Percentiles rank a stretch among this genome's conserved stretches.
These are phyloP conservation scores for Drosophila bipectinata DNA, from an alignment of 1,140 invertebrate genomes.

Conservation along the genomic window DNA sequence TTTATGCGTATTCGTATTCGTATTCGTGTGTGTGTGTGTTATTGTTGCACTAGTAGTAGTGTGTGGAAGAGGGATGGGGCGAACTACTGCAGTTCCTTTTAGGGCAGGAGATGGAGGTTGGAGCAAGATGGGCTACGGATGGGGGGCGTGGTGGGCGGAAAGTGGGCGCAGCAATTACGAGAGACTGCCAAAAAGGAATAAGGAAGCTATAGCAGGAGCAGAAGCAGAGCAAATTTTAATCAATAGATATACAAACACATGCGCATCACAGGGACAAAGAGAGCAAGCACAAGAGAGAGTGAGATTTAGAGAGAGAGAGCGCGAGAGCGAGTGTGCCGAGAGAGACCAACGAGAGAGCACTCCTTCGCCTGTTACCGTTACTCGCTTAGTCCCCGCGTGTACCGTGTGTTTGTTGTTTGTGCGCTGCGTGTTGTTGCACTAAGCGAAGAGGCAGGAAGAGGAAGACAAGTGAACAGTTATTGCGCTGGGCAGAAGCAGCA, in stretches of 20 bases:
- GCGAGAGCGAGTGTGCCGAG: slow-evolving; percentile 19
- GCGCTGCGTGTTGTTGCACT: slow-evolving; percentile 30
- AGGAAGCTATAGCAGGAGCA: slow-evolving; percentile 32
- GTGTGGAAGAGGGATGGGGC: slow-evolving; percentile 1
- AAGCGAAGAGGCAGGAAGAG: slow-evolving; percentile 50
- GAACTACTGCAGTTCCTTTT: slow-evolving; percentile 33
- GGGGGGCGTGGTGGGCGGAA: slow-evolving; percentile 15
- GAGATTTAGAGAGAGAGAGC: not conserved
- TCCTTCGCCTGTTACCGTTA: slow-evolving; percentile 44
- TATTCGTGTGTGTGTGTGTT: slow-evolving; percentile 36
- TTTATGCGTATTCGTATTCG: slow-evolving; percentile 21
- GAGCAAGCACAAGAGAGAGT: not conserved
- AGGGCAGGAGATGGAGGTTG: not conserved
- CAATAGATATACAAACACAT: slow-evolving; percentile 70
- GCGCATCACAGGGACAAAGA: slow-evolving; percentile 24
- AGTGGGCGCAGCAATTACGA: slow-evolving; percentile 63
- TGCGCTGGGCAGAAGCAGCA: slow-evolving; percentile 60
- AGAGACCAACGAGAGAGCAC: slow-evolving; percentile 8
- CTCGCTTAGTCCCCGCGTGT: slow-evolving; percentile 13
- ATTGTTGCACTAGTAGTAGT: slow-evolving; percentile 40
- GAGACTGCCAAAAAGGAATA: slow-evolving; percentile 56
- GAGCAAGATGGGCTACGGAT: not conserved
- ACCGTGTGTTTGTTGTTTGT: slow-evolving; percentile 14
- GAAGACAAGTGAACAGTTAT: slow-evolving; percentile 76
- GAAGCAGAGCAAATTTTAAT: slow-evolving; percentile 68